Percentiles rank a stretch among this genome's conserved stretches.
phyloP scores from a whole-genome alignment of 2,113 vertebrate genomes.

The Lampris incognitus region DNA sequence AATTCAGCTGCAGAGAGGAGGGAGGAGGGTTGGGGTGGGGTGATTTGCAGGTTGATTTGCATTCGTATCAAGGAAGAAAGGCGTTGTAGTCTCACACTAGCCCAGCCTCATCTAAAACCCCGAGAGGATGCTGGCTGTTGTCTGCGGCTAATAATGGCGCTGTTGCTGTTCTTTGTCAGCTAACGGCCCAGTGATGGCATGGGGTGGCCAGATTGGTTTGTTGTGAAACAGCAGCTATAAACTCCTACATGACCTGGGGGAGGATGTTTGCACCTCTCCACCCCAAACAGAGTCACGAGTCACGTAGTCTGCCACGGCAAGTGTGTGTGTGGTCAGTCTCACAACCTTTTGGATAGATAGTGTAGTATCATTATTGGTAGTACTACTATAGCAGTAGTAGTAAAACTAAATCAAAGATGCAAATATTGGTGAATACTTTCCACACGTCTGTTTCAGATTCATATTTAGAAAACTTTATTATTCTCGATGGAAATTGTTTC shows the following conservation, averaged over 20 bases:
- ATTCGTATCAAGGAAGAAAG: constrained; percentile 8
- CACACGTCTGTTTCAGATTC: no score
- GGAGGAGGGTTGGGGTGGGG: neutral
- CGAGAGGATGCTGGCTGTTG: constrained; percentile 24
- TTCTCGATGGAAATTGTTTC: no score
- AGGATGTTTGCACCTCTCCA: neutral
- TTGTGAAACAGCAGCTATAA: constrained; percentile 55
- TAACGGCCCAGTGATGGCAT: constrained; percentile 49
- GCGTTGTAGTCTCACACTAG: constrained; percentile 20
- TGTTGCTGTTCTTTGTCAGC: constrained; percentile 41
- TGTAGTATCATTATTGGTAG: no score
- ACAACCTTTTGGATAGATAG: no score
- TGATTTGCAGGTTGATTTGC: constrained; percentile 26
- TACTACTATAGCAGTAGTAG: no score
- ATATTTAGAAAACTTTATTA: no score
- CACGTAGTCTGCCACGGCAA: no score
- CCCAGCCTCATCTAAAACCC: neutral
- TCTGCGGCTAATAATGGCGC: constrained; percentile 40
- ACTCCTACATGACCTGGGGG: constrained; percentile 31
- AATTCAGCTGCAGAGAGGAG: neutral
- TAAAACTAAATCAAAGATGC: no score
- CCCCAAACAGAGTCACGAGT: neutral
- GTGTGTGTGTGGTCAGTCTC: no score
- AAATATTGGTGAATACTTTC: no score
- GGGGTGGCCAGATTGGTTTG: constrained; percentile 42